Evolutionary conservation across 2,113 vertebrate species (phyloP).

Genomic region (Apistogramma diplotaenia): DNA sequence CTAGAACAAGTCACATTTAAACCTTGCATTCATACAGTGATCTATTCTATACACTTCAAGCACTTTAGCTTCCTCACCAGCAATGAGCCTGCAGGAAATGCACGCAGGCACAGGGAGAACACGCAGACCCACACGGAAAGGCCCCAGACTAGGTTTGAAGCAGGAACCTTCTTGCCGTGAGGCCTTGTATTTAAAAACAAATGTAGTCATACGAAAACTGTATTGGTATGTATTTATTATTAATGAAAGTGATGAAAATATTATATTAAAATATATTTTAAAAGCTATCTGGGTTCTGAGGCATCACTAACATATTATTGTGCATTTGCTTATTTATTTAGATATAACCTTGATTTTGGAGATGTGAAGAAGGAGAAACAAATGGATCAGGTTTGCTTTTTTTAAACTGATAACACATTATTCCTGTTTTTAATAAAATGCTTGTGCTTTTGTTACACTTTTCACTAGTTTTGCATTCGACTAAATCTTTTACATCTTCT

Average conservation of each 20-base stretch:
- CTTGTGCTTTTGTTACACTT: background rate
- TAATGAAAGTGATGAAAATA: background rate
- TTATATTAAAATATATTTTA: too few relatives aligned
- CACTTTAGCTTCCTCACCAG: too few relatives aligned
- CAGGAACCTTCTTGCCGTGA: too few relatives aligned
- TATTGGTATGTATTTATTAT: constrained; percentile 33
- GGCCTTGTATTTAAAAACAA: too few relatives aligned
- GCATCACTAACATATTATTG: background rate
- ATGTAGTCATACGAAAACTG: background rate
- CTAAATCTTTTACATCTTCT: background rate
- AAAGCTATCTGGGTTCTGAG: constrained; percentile 23
- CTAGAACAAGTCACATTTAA: too few relatives aligned
- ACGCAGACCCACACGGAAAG: too few relatives aligned
- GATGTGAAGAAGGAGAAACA: constrained; percentile 84
- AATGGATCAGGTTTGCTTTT: constrained; percentile 84
- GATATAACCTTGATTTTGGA: constrained; percentile 83
- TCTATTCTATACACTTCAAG: too few relatives aligned
- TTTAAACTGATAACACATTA: background rate
- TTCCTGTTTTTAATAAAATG: background rate
- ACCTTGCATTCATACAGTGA: too few relatives aligned
- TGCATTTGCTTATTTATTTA: constrained; percentile 56
- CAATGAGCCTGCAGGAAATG: too few relatives aligned
- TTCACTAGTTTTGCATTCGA: background rate
- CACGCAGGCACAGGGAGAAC: too few relatives aligned
- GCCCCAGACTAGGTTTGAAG: too few relatives aligned